phyloP scores from a whole-genome alignment of 2,797 vertebrate genomes.

The Galago senegalensis region DNA sequence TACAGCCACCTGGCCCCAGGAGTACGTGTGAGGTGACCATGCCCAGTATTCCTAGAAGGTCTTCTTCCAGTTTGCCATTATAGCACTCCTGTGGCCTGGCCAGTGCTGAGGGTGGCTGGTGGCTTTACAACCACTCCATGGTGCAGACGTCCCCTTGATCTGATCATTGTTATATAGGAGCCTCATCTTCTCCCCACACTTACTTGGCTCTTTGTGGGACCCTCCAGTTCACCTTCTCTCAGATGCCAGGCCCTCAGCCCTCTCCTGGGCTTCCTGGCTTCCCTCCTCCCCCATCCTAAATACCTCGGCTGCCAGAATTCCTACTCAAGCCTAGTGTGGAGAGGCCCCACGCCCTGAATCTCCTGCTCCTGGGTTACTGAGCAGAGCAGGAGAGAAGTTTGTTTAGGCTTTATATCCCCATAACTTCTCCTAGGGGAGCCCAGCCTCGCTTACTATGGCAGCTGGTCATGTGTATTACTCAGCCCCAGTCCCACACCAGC shows the following conservation, averaged over 20 bases:
- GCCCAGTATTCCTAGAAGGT: accelerated
- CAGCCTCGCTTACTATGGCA: not conserved
- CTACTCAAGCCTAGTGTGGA: too few species aligned
- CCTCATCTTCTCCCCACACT: too few species aligned
- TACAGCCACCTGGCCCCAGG: not conserved
- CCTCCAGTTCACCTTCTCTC: too few species aligned
- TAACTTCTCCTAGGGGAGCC: not conserved
- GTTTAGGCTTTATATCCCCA: not conserved
- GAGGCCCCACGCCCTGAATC: accelerated
- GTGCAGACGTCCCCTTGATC: too few species aligned
- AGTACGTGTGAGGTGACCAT: not conserved
- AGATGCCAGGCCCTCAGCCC: not conserved
- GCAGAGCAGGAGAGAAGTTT: not conserved
- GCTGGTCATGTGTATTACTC: not conserved
- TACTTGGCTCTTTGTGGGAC: not conserved
- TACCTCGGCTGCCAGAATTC: not conserved
- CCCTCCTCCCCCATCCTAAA: accelerated
- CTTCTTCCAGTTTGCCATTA: too few species aligned
- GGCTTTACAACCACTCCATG: accelerated
- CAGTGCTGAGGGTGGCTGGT: accelerated
- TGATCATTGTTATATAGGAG: accelerated
- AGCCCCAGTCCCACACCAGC: not conserved
- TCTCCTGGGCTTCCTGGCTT: not conserved
- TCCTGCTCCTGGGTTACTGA: not conserved
- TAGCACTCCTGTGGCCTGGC: not conserved